These are phyloP conservation scores for Drosophila meridiana DNA, from an alignment of 2,888 invertebrate species.

Conservation along the genomic window DNA sequence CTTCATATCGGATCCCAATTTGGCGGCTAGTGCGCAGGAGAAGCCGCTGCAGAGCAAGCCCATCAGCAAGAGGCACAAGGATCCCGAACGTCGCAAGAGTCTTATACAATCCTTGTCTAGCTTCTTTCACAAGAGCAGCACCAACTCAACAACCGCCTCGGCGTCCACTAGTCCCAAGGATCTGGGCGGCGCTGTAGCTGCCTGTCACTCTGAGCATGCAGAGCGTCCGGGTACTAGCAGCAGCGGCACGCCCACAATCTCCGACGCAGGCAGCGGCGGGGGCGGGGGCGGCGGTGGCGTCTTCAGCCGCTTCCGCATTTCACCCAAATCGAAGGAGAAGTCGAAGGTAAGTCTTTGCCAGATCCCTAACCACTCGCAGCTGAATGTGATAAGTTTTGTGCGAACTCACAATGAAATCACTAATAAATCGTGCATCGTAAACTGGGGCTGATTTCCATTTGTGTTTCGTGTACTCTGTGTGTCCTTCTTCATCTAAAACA, in stretches of 20 bases:
- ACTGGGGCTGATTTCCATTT: slow-evolving; percentile 17
- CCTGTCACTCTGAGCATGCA: slow-evolving; percentile 87
- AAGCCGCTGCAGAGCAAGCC: slow-evolving; percentile 63
- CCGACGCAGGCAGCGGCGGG: slow-evolving; percentile 58
- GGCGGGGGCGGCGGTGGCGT: slow-evolving; percentile 79
- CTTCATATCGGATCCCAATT: slow-evolving; percentile 87
- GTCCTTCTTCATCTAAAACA: slow-evolving; percentile 49
- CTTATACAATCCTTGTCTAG: slow-evolving; percentile 94
- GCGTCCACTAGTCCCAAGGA: slow-evolving; percentile 55
- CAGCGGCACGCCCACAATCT: slow-evolving; percentile 76
- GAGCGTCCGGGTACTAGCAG: slow-evolving; percentile 86
- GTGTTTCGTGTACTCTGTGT: slow-evolving; percentile 35
- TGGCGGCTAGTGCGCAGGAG: slow-evolving; percentile 68
- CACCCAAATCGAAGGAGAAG: slow-evolving; percentile 88
- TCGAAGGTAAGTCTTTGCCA: slow-evolving; percentile 86
- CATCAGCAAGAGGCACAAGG: slow-evolving; percentile 85
- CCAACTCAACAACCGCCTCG: slow-evolving; percentile 67
- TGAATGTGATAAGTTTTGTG: slow-evolving; percentile 15
- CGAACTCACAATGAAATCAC: slow-evolving; percentile 12
- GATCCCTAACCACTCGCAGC: background rate
- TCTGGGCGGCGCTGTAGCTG: slow-evolving; percentile 74
- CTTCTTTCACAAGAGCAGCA: slow-evolving; percentile 90
- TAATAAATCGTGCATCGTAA: slow-evolving; percentile 4
- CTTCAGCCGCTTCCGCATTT: slow-evolving; percentile 87
- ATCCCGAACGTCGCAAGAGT: slow-evolving; percentile 91